Percentiles rank a stretch among this genome's conserved stretches.
phyloP scores from a whole-genome alignment of 1,140 invertebrate species.

The Aphidius gifuensis region DNA sequence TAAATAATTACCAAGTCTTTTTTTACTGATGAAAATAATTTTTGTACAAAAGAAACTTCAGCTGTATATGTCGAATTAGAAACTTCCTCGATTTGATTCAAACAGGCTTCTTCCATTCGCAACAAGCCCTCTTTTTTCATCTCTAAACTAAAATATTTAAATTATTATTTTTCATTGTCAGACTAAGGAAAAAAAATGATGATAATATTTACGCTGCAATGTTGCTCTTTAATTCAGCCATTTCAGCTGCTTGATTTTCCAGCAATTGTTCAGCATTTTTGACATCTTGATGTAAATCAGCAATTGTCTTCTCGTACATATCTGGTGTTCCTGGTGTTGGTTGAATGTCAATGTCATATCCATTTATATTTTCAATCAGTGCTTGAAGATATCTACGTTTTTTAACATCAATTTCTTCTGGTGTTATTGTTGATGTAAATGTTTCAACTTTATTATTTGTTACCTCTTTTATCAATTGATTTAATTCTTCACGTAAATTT shows the following conservation, averaged over 20 bases:
- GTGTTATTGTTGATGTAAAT: slow-evolving; percentile 1
- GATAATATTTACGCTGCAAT: slow-evolving; percentile 33
- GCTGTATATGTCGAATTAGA: slow-evolving; percentile 26
- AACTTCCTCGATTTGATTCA: slow-evolving; percentile 23
- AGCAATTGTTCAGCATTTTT: too few relatives aligned
- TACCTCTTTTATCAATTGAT: slow-evolving; percentile 29
- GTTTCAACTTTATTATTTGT: slow-evolving; percentile 29
- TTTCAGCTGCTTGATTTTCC: too few relatives aligned
- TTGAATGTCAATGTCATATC: slow-evolving; percentile 33
- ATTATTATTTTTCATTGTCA: not conserved
- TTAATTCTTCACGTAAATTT: slow-evolving; percentile 30
- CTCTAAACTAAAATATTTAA: slow-evolving; percentile 33
- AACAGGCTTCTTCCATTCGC: slow-evolving; percentile 37
- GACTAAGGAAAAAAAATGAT: too few relatives aligned
- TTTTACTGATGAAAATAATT: slow-evolving; percentile 35
- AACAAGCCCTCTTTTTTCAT: slow-evolving; percentile 34
- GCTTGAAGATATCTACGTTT: slow-evolving; percentile 27
- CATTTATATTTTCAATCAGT: slow-evolving; percentile 27
- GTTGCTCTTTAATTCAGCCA: slow-evolving; percentile 21
- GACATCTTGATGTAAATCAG: not conserved
- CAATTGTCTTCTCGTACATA: slow-evolving; percentile 19
- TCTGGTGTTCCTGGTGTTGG: slow-evolving; percentile 36
- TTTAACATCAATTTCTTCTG: slow-evolving; percentile 32
- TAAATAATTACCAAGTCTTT: slow-evolving; percentile 37
- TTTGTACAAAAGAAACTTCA: slow-evolving; percentile 25